Base-by-base conservation (phyloP, 2,113 vertebrate genomes). In the Blennius ocellaris region DNA sequence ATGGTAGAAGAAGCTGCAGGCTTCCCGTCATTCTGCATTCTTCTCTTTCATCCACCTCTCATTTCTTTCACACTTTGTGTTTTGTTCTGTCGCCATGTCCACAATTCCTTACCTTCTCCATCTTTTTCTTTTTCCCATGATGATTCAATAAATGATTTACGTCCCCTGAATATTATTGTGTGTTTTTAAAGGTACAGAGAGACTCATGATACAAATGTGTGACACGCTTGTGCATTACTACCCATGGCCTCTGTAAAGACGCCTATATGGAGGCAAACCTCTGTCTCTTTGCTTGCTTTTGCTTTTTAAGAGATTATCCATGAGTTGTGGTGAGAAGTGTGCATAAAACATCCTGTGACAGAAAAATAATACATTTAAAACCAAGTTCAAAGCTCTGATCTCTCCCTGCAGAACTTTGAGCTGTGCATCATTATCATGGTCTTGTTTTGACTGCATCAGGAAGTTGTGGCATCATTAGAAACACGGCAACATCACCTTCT, bases 41-140 rank as follows among this genome's bases (percentile, higher is more conserved):
- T 54, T 80, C 65, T 54, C 69, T 84, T 76, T 83, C 68, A 76
- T 78, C 74, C 76, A 14, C 8, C 50, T 54, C 55, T 11, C 61
- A 5, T 45, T 56, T n/a, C 55, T 68, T 41, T 6, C 17, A 9
- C 40, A n/a, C 58, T 53, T 56, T 56, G 21, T 15, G 47, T 55
- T 37, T 44, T 7, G n/a, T n/a, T 17, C 43, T 11, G 49, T 38
- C 53, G 43, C 37, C 50, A 48, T 15, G 36, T 47, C 7, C 49
- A 64, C 54, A 15, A 16, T 52, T 58, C 38, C 3, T 73, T 50
- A 68, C 53, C 16, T 30, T 14, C 16, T 54, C 17, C 8, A 6
- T 56, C 37, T 9, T 16, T 60, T n/a, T 30, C 40, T 14, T 44
- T 30, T 15, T 44, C n/a, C n/a, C 21, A 30, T 30, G 21, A 30